Conservation (phyloP, 2,797 vertebrate species). For the Protonibea diacanthus region DNA sequence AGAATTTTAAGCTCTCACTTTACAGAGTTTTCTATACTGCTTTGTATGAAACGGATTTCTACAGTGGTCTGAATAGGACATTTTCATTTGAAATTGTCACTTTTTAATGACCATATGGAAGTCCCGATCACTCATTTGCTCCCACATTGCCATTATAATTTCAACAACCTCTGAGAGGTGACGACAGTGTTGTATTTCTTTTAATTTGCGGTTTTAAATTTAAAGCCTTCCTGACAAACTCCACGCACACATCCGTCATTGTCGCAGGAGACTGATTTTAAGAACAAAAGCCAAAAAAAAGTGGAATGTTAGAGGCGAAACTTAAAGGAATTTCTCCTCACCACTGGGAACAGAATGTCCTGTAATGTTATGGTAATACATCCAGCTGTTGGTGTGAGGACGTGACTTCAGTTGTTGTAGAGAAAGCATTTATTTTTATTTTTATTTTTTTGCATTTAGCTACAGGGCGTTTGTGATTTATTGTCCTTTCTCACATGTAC, state of each 20-base stretch:
- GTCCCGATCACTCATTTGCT: conserved; percentile 15
- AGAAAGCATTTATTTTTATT: background rate
- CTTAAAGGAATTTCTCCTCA: conserved; percentile 39
- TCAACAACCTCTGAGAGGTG: conserved; percentile 26
- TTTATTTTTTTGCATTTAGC: conserved; percentile 20
- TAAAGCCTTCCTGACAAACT: conserved; percentile 42
- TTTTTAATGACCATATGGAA: conserved; percentile 15
- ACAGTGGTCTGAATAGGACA: background rate
- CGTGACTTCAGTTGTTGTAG: conserved; percentile 34
- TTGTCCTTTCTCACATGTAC: conserved; percentile 31
- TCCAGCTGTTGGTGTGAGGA: conserved; percentile 58
- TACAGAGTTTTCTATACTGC: background rate
- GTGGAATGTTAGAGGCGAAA: conserved; percentile 28
- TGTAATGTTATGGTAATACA: conserved; percentile 42
- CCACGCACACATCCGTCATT: conserved; percentile 46
- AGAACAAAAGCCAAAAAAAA: conserved; percentile 14
- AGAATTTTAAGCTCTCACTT: background rate
- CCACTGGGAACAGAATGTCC: conserved; percentile 60
- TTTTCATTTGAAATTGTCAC: background rate
- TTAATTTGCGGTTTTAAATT: conserved; percentile 43
- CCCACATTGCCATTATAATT: conserved; percentile 15
- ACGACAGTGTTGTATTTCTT: conserved; percentile 32
- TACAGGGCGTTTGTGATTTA: conserved; percentile 35
- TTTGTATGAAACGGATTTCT: conserved; percentile 13
- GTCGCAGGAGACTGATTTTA: conserved; percentile 39